Evolutionary conservation across 2,888 invertebrate species (phyloP).

Genomic region (Tetragnatha montana): DNA sequence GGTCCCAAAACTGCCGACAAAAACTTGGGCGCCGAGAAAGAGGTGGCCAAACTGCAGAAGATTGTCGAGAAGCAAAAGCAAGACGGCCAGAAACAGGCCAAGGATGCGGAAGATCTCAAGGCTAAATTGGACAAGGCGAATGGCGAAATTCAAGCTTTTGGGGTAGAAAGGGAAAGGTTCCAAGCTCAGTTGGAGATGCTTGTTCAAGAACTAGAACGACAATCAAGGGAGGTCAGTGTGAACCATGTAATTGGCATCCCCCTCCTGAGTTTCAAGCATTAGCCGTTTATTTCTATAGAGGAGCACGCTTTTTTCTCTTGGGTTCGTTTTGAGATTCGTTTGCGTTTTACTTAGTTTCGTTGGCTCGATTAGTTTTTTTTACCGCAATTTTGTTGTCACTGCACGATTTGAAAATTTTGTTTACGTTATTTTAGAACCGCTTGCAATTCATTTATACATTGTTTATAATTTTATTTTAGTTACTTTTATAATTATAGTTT

Average conservation of each 20-base stretch:
- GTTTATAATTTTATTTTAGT: background rate
- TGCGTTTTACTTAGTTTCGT: background rate
- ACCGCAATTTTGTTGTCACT: background rate
- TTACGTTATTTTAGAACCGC: background rate
- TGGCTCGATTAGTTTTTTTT: background rate
- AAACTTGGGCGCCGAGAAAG: conserved; percentile 41
- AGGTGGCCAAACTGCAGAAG: conserved; percentile 50
- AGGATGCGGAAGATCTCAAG: conserved; percentile 73
- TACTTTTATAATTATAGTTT: background rate
- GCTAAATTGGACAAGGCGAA: conserved; percentile 81
- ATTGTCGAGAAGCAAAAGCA: conserved; percentile 62
- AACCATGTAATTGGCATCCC: background rate
- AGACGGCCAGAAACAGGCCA: conserved; percentile 53
- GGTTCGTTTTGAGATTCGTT: conserved; percentile 5
- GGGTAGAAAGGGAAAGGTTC: conserved; percentile 89
- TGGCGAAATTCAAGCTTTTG: conserved; percentile 86
- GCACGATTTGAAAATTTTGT: background rate
- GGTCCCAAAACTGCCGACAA: conserved; percentile 51
- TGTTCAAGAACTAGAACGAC: conserved; percentile 91
- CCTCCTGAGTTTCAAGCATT: background rate
- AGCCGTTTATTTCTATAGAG: background rate
- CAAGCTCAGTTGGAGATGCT: conserved; percentile 94
- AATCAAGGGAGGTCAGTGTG: conserved; percentile 83
- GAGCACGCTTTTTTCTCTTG: background rate
- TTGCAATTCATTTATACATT: background rate